These are phyloP conservation scores for Vultur gryphus DNA, from an alignment of 2,797 vertebrate species.

Conservation along the genomic window DNA sequence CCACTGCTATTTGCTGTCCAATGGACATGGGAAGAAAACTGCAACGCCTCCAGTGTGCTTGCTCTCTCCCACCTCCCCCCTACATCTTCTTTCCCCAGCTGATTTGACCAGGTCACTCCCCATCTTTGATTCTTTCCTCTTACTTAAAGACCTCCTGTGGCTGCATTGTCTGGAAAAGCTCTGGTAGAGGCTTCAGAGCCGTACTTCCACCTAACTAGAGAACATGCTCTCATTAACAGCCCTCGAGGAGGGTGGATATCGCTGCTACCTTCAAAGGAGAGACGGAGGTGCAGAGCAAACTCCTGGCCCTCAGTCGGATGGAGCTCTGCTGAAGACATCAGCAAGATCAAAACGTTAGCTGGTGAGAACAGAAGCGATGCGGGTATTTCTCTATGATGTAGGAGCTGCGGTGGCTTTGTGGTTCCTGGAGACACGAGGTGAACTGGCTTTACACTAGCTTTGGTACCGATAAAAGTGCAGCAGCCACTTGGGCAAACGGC, in stretches of 20 bases:
- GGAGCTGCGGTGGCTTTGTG: neutral
- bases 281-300: neutral
- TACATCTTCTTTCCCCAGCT: neutral
- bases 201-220: neutral
- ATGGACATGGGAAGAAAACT: neutral
- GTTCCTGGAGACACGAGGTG: neutral
- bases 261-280: neutral
- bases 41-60: neutral
- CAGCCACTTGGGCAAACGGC: neutral
- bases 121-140: neutral
- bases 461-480: neutral
- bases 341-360: neutral
- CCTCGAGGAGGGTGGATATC: neutral
- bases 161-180: constrained; percentile 25
- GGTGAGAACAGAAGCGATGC: neutral
- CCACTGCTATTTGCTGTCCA: neutral
- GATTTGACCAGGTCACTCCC: constrained; percentile 15
- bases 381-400: neutral
- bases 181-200: neutral
- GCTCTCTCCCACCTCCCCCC: neutral
- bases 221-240: neutral
- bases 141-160: neutral
- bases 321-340: neutral
- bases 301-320: neutral
- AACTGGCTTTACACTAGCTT: neutral